Evolutionary conservation across 2,113 vertebrate genomes (phyloP), one percentile per base, ranked within the genome.

Genomic region (Protomyctophum bolini): DNA sequence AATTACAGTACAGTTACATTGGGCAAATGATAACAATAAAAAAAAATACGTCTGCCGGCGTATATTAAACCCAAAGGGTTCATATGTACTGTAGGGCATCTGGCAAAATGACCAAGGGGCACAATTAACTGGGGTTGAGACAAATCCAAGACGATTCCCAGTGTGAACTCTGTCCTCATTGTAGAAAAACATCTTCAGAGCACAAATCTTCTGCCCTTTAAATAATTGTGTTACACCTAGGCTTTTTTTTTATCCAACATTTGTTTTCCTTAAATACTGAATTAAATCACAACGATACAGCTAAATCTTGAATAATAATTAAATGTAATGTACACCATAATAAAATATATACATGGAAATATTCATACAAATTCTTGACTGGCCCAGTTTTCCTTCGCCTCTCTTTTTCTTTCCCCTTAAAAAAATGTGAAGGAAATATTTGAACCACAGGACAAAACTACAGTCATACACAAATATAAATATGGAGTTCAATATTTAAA

Each of bases 281-380:
- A 91, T 92, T 79, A 88, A 93, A 91, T 91, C 89, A 93, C 92
- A 91, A 87, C 91, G 90, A 93, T 92, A 94, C 92, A 91, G 83
- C 84, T 88, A 91, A 89, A 87, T 92, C 73, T 90, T 90, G 85
- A 90, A 84, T 93, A 90, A 86, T 92, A 91, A 92, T 91, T 89
- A 85, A 92, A 93, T 90, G 82, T 87, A 87, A 91, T 93, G 81
- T 93, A 93, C 92, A 93, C 85, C 82, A 90, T 94, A 89, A 86
- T 93, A 93, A 93, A 94, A 94, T 93, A 93, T 93, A 88, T 92
- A 94, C 91, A 93, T 76, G 78, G 86, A 91, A 91, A 92, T 92
- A 90, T 85, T 88, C 66, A 90, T 92, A 92, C 88, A 90, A 93
- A 93, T 88, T 87, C 55, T 81, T 83, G 79, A 84, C 79, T 74